Base-by-base conservation (phyloP, 2,888 invertebrate species). In the Pristionchus entomophagus region DNA sequence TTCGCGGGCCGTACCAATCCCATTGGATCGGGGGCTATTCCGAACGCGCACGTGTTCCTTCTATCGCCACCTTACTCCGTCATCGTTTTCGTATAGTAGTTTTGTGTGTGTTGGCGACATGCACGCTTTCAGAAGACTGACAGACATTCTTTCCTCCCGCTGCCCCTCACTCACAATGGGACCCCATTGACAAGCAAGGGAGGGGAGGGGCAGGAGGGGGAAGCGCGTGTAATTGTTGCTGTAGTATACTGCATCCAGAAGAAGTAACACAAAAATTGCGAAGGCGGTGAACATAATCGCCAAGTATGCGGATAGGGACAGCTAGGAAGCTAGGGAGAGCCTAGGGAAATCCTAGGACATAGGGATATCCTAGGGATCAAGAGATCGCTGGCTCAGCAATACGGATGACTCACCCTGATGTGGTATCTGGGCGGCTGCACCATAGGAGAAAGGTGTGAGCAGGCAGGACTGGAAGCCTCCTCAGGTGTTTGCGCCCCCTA, bases 21-120 rank as follows among this genome's bases (percentile, higher is more conserved):
- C n/a, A 73, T 73, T 73, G 35, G 38, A 35, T 41, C 29, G 38
- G 17, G n/a, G n/a, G n/a, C n/a, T n/a, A n/a, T n/a, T n/a, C n/a
- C n/a, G n/a, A n/a, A n/a, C n/a, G n/a, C 69, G 35, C 35, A 22
- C 29, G 38, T 3, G 6, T 29, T 29, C 62, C 14, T 73, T 35
- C 35, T 14, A 29, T 45, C 62, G 45, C 45, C 45, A 6, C 45
- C 8, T 45, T 32, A 14, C 14, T 17, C 32, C 32, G n/a, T n/a
- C n/a, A n/a, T 14, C 14, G 17, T 65, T 62, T 65, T 65, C 65
- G 41, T 73, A 73, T 73, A 73, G 73, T 73, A 73, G 73, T 73
- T 38, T n/a, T 73, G 5, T 5, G 59, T 59, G 59, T 35, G 41
- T 73, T n/a, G n/a, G 73, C 41, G 41, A 41, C 73, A 41, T 73